These are phyloP conservation scores for Gnatocerus cornutus DNA, from an alignment of 2,888 invertebrate genomes.

Conservation along the genomic window DNA sequence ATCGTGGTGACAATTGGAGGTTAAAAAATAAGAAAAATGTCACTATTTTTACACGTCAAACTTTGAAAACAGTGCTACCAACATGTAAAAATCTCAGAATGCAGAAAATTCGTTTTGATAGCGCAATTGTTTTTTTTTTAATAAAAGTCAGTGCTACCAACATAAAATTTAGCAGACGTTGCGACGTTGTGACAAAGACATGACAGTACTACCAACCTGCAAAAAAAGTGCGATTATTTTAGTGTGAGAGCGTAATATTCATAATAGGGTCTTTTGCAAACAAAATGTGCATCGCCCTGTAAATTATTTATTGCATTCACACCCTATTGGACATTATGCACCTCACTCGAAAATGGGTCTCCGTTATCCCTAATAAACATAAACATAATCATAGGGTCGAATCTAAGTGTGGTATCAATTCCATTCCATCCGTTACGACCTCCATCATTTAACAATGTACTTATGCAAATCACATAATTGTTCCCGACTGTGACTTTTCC, in stretches of 20 bases:
- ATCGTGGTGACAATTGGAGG: too few species aligned
- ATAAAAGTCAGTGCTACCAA: too few species aligned
- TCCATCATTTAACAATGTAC: constrained; percentile 4
- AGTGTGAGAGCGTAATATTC: constrained; percentile 22
- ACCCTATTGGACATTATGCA: constrained; percentile 36
- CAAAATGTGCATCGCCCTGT: constrained; percentile 37
- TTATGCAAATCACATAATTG: constrained; percentile 45
- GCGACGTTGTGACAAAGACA: too few species aligned
- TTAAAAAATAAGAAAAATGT: too few species aligned
- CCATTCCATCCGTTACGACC: constrained; percentile 14
- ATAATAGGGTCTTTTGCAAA: constrained; percentile 21
- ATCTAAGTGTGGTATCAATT: constrained; percentile 8
- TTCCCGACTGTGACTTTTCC: constrained; percentile 34
- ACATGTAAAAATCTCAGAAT: too few species aligned
- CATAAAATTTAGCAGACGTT: too few species aligned
- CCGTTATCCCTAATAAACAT: constrained; percentile 43
- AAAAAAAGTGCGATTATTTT: too few species aligned
- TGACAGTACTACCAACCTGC: too few species aligned
- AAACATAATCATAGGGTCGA: constrained; percentile 32
- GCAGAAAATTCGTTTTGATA: too few species aligned
- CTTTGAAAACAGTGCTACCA: too few species aligned
- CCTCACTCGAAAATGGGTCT: constrained; percentile 28
- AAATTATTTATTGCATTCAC: constrained; percentile 45
- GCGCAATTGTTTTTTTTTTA: too few species aligned
- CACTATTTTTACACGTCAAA: too few species aligned